Evolutionary conservation across 2,113 vertebrate genomes (phyloP), one percentile per base, ranked within the genome.

Genomic region (Phoxinus phoxinus): DNA sequence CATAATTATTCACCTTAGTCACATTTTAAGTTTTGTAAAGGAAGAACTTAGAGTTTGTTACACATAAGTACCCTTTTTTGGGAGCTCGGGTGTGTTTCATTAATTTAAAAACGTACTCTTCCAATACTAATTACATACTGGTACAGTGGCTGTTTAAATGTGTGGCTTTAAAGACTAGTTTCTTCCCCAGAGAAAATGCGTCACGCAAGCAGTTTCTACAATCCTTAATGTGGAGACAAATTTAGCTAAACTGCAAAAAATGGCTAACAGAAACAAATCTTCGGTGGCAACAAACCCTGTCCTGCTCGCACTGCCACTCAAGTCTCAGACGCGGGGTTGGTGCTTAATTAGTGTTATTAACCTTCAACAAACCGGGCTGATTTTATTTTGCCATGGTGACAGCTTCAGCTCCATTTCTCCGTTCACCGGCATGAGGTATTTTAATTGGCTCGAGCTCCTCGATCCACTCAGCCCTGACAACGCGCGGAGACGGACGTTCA

Each of bases 331-430:
- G 67, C 46, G 44, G 67, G 71, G 58, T 87, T 48, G 75, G 77
- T 88, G 86, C 87, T 89, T 91, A 89, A 94, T 93, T 92, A 91
- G 89, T 87, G 87, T 90, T 88, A 91, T 93, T 93, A 92, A 92
- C 91, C 91, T 93, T 91, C 91, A 87, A 77, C 89, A 86, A 90
- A 90, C 87, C 86, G 67, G 79, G 84, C 85, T 89, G 90, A 89
- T 77, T 87, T 80, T 87, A 84, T 89, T 89, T 87, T 86, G 86
- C 87, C 77, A 65, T 79, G 86, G 87, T 88, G 89, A 86, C 88
- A 25, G 87, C 84, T 91, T 81, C 75, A 79, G 85, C 84, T 6
- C 58, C 86, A 79, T 84, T 67, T 65, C 85, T 84, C 80, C 84
- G 48, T 58, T 87, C 86, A 87, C 77, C 73, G 89, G 88, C 88